Evolutionary conservation across 2,888 invertebrate genomes (phyloP), one percentile per base, ranked within the genome.

Genomic region (Tinea semifulvella): DNA sequence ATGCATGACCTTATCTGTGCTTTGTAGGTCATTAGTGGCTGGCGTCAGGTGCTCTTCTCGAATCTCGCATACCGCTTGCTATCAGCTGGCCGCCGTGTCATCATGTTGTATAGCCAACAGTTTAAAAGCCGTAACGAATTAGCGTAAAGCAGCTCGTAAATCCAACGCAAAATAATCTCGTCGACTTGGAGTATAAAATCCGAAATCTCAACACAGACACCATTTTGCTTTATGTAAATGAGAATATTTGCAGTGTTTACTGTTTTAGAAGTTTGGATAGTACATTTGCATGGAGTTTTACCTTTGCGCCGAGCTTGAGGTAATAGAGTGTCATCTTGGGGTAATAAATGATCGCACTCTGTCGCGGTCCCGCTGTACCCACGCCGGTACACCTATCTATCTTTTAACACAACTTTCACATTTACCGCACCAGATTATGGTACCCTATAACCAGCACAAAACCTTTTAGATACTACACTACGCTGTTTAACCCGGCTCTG

Each of bases 281-380:
- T 18, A 36, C 3, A 36, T 36, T 36, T 36, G 36, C 36, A 36
- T 16, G 36, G 18, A 36, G 18, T 31, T 31, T 31, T 36, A 36
- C 36, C 36, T 36, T 36, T 18, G n/a, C 36, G 18, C 36, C 36
- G 18, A 18, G 36, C 18, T 7, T 16, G 36, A 10, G 18, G 60
- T 76, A 79, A 79, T 77, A 73, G 68, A 75, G 73, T 79, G 80
- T 81, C 80, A 76, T 71, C 73, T 72, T 65, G 68, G 60, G 63
- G 61, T 79, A 67, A 81, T 65, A 75, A 79, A 80, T 77, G 80
- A 75, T 70, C 64, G 36, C 52, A 53, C 61, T 61, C 58, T 54
- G 56, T 60, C 52, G 35, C 22, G 44, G 22, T 20, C 28, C 16
- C 22, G 36, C 16, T 10, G 36, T 36, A 36, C 36, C 36, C 31